phyloP scores from a whole-genome alignment of 2,888 invertebrate species.

The Troglohyphantes excavatus region DNA sequence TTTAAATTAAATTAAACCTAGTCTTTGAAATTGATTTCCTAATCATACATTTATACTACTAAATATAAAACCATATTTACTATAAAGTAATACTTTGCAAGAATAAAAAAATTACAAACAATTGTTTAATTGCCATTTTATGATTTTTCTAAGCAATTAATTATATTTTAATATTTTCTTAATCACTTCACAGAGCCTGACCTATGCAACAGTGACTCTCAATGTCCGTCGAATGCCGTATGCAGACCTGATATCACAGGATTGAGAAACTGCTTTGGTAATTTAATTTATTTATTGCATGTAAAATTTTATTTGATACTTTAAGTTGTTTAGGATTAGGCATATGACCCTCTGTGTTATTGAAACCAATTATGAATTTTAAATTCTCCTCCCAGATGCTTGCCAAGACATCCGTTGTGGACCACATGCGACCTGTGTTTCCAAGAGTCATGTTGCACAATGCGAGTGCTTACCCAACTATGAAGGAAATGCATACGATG shows the following conservation, averaged over 20 bases:
- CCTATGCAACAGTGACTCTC: slow-evolving; percentile 78
- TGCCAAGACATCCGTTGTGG: slow-evolving; percentile 80
- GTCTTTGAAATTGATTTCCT: too few relatives aligned
- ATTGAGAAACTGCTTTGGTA: slow-evolving; percentile 77
- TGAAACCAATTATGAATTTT: not conserved
- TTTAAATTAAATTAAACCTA: too few relatives aligned
- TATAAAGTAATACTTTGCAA: too few relatives aligned
- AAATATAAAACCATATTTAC: too few relatives aligned
- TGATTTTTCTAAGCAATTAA: not conserved
- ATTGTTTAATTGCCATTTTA: too few relatives aligned
- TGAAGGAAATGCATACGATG: slow-evolving; percentile 86
- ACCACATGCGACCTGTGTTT: slow-evolving; percentile 78
- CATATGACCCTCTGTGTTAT: not conserved
- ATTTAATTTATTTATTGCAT: not conserved
- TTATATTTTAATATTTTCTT: not conserved
- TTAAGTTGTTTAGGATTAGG: too few relatives aligned
- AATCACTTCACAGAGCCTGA: slow-evolving; percentile 76
- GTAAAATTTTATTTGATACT: too few relatives aligned
- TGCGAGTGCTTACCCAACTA: slow-evolving; percentile 92
- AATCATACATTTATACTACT: not conserved
- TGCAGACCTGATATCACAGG: slow-evolving; percentile 74
- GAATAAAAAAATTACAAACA: too few relatives aligned
- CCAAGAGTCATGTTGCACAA: slow-evolving; percentile 82
- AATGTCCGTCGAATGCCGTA: slow-evolving; percentile 79
- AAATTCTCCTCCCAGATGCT: slow-evolving; percentile 72